Evolutionary conservation across 2,888 invertebrate species (phyloP).

Genomic region (Hedya salicella): DNA sequence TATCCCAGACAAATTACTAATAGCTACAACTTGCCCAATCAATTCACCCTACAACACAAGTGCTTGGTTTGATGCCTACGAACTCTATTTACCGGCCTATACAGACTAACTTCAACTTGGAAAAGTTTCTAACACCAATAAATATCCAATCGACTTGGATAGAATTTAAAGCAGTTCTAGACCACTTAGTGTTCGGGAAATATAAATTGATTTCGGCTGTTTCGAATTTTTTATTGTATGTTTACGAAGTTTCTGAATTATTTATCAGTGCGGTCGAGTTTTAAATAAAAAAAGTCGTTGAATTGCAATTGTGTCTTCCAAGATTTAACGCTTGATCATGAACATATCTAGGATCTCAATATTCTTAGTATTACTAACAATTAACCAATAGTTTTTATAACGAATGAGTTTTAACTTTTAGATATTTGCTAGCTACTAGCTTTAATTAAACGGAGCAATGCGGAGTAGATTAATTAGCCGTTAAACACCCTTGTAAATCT

Average conservation of each 20-base stretch:
- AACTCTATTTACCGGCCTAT: constrained; percentile 15
- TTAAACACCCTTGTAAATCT: too few species aligned
- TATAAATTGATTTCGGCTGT: constrained; percentile 36
- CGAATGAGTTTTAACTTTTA: too few species aligned
- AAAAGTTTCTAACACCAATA: constrained; percentile 30
- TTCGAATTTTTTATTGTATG: constrained; percentile 24
- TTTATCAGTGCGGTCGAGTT: background rate
- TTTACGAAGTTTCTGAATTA: constrained; percentile 9
- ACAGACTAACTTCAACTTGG: constrained; percentile 10
- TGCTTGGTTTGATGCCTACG: constrained; percentile 13
- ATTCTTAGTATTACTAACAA: background rate
- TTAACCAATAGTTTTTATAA: too few species aligned
- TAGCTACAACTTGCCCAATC: background rate
- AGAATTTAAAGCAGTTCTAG: constrained; percentile 32
- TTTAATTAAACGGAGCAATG: too few species aligned
- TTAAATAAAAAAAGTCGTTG: background rate
- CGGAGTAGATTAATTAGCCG: too few species aligned
- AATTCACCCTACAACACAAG: constrained; percentile 11
- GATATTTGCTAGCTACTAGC: too few species aligned
- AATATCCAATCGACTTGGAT: constrained; percentile 31
- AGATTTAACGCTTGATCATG: too few species aligned
- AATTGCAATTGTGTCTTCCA: background rate
- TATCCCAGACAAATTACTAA: background rate
- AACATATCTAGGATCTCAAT: background rate
- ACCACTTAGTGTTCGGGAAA: constrained; percentile 26